These are phyloP conservation scores for Odontocolon sp. DNA, from an alignment of 2,888 invertebrate genomes.

Conservation along the genomic window DNA sequence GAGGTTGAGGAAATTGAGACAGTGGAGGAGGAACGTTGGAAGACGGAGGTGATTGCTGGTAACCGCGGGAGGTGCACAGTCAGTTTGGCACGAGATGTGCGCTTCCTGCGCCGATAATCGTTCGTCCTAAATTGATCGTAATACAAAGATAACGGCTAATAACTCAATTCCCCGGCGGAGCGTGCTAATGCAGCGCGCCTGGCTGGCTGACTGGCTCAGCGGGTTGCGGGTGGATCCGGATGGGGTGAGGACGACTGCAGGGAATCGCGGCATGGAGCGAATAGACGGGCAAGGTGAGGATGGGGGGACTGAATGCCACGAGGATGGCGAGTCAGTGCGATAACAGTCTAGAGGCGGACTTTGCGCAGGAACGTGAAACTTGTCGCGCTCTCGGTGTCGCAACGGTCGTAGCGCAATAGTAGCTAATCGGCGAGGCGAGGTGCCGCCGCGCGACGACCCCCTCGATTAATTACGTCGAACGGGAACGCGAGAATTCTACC, in stretches of 20 bases:
- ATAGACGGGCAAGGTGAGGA: neutral
- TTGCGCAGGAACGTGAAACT: constrained; percentile 38
- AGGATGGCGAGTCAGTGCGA: constrained; percentile 17
- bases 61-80: too few relatives aligned
- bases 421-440: constrained; percentile 24
- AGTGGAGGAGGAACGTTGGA: neutral
- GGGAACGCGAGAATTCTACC: constrained; percentile 39
- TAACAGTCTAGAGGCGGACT: constrained; percentile 29
- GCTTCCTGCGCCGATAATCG: constrained; percentile 68
- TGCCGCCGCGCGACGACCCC: neutral
- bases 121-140: constrained; percentile 70
- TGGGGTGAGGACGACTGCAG: constrained; percentile 26
- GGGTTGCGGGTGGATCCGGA: constrained; percentile 15
- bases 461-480: constrained; percentile 54
- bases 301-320: constrained; percentile 4
- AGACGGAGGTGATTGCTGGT: neutral
- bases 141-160: constrained; percentile 73
- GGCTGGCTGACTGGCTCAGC: constrained; percentile 10
- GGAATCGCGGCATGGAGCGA: constrained; percentile 13
- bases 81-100: neutral
- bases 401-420: neutral
- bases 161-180: constrained; percentile 67
- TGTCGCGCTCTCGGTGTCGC: constrained; percentile 24
- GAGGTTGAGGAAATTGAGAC: neutral
- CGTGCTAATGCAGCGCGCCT: constrained; percentile 29